Evolutionary conservation across 2,888 invertebrate species (phyloP).

Genomic region (Torymus auratus): DNA sequence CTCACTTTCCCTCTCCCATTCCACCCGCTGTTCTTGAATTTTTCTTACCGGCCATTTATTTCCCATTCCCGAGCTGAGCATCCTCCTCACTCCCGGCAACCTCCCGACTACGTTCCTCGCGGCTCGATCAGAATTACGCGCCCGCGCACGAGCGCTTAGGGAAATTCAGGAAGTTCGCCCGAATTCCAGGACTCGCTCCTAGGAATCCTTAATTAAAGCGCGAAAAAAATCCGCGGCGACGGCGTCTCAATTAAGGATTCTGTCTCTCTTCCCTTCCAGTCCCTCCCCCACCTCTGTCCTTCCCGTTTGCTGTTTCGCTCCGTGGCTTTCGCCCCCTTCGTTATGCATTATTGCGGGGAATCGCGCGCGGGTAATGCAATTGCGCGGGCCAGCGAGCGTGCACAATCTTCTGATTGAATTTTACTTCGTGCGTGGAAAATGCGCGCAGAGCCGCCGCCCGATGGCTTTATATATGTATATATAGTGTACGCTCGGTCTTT

Average conservation of each 20-base stretch:
- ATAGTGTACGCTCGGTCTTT: too few relatives aligned
- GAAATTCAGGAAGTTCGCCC: constrained; percentile 38
- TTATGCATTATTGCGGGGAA: constrained; percentile 40
- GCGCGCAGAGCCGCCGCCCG: too few relatives aligned
- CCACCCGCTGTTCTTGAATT: constrained; percentile 8
- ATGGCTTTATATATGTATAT: too few relatives aligned
- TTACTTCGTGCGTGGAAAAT: not conserved
- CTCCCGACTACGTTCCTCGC: constrained; percentile 20
- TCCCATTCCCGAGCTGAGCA: not conserved
- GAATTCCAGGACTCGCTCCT: constrained; percentile 30
- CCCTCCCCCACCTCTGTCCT: not conserved
- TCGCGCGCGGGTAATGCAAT: constrained; percentile 28
- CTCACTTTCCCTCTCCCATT: constrained; percentile 11
- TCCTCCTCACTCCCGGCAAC: constrained; percentile 39
- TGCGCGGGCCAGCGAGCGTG: not conserved
- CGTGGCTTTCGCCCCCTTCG: not conserved
- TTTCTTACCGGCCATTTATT: constrained; percentile 20
- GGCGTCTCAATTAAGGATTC: constrained; percentile 53
- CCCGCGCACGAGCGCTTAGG: constrained; percentile 36
- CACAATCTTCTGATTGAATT: not conserved
- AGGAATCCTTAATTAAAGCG: constrained; percentile 57
- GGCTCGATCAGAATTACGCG: constrained; percentile 47
- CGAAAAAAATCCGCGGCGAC: constrained; percentile 41
- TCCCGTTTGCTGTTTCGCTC: too few relatives aligned
- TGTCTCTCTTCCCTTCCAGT: not conserved